A percentile compares a stretch with the other conserved stretches of the same genome.
phyloP scores from a whole-genome alignment of 2,797 vertebrate species.

The Sorex maritimensis region DNA sequence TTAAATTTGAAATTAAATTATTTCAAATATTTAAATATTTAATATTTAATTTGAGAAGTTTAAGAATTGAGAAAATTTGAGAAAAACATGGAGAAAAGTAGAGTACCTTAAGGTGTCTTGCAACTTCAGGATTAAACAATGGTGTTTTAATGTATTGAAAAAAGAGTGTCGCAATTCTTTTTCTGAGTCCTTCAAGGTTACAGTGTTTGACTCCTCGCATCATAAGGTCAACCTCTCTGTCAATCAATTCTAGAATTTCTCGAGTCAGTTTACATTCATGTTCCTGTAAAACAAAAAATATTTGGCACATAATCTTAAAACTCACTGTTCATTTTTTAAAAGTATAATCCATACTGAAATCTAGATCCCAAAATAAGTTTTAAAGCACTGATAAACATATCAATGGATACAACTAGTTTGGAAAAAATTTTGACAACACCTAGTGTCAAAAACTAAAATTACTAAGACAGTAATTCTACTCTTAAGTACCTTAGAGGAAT shows the following conservation, averaged over 20 bases:
- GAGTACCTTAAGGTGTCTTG: conserved; percentile 93
- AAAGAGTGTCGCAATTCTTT: conserved; percentile 96
- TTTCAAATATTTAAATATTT: too few species aligned
- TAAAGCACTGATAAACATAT: not conserved
- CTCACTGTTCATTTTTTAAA: conserved; percentile 27
- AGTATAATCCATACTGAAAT: conserved; percentile 15
- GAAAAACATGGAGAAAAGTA: not conserved
- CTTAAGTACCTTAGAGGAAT: conserved; percentile 29
- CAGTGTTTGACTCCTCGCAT: conserved; percentile 91
- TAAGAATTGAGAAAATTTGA: not conserved
- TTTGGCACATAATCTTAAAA: conserved; percentile 44
- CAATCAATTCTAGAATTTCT: conserved; percentile 95
- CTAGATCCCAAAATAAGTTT: conserved; percentile 32
- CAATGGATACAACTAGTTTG: conserved; percentile 24
- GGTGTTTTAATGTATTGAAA: conserved; percentile 96
- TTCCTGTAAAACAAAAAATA: conserved; percentile 90
- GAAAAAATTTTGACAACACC: not conserved
- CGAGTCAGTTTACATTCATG: conserved; percentile 94
- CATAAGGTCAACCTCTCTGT: conserved; percentile 95
- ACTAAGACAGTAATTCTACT: not conserved
- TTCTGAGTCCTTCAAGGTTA: conserved; percentile 95
- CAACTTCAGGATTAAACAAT: conserved; percentile 94
- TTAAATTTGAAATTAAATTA: too few species aligned
- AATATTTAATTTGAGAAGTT: not conserved
- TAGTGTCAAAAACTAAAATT: not conserved